These are phyloP conservation scores for Pantala flavescens DNA, from an alignment of 1,140 invertebrate species.

Conservation along the genomic window DNA sequence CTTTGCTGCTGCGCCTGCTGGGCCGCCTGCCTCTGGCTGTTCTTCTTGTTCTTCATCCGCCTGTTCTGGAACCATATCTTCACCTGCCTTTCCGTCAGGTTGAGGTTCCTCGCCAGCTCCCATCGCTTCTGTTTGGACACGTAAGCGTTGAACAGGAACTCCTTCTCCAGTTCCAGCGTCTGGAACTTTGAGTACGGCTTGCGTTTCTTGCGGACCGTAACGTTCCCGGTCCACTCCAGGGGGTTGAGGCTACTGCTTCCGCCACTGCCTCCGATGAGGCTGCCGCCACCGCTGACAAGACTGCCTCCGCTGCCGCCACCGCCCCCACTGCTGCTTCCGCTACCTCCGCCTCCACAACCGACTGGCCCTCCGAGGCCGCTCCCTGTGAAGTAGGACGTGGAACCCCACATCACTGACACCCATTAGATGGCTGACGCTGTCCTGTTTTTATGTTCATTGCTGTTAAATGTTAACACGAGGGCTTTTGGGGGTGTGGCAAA, in stretches of 20 bases:
- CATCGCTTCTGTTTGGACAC: conserved; percentile 95
- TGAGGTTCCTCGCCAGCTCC: conserved; percentile 87
- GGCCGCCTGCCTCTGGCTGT: conserved; percentile 74
- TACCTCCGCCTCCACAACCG: conserved; percentile 13
- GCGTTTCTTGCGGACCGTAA: conserved; percentile 89
- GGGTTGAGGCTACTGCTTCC: conserved; percentile 58
- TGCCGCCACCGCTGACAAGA: conserved; percentile 1
- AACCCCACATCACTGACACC: conserved; percentile 23
- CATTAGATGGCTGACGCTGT: conserved; percentile 26
- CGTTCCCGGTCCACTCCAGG: conserved; percentile 84
- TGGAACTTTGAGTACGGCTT: conserved; percentile 96
- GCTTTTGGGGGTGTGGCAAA: conserved; percentile 25
- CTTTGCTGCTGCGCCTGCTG: conserved; percentile 66
- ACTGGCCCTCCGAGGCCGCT: conserved; percentile 19
- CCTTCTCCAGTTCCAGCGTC: conserved; percentile 91
- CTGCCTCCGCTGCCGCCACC: conserved; percentile 13
- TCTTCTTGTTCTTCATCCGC: conserved; percentile 99
- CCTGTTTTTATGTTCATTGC: conserved; percentile 37
- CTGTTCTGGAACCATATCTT: conserved; percentile 95
- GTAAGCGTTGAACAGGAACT: conserved; percentile 93
- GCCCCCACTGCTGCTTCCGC: conserved; percentile 19
- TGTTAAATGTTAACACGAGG: conserved; percentile 35
- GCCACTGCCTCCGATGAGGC: conserved; percentile 31
- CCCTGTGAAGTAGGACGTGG: conserved; percentile 20
- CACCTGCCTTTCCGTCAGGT: conserved; percentile 89